Evolutionary conservation across 2,888 invertebrate species (phyloP).

Genomic region (Lagria hirta): DNA sequence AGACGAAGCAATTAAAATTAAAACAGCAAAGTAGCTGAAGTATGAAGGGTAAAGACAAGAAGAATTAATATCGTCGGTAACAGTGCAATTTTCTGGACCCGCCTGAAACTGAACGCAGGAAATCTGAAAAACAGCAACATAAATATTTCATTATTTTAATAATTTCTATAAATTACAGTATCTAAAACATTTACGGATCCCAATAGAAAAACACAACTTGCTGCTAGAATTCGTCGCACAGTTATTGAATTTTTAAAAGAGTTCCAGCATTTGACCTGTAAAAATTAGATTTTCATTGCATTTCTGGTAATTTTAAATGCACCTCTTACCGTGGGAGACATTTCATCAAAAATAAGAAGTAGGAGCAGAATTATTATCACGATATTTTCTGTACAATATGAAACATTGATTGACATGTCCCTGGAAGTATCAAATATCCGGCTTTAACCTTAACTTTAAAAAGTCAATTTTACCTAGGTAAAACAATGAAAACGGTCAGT

Average conservation of each 20-base stretch:
- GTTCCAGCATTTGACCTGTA: conserved; percentile 58
- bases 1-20: conserved; percentile 69
- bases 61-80: conserved; percentile 47
- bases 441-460: too few species aligned
- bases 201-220: conserved; percentile 60
- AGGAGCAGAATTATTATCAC: conserved; percentile 39
- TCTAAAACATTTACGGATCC: conserved; percentile 63
- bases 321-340: conserved; percentile 38
- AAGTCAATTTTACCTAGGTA: conserved; percentile 57
- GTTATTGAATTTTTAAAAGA: conserved; percentile 61
- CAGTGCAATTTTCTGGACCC: conserved; percentile 44
- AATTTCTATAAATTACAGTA: conserved; percentile 65
- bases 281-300: conserved; percentile 29
- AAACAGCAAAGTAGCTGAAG: conserved; percentile 69
- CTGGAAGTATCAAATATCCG: conserved; percentile 32
- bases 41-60: conserved; percentile 71
- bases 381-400: conserved; percentile 40
- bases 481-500: conserved; percentile 58
- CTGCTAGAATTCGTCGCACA: conserved; percentile 59
- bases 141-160: too few species aligned
- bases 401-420: conserved; percentile 39
- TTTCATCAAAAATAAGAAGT: conserved; percentile 40
- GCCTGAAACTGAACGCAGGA: conserved; percentile 43
- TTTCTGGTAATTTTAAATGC: too few species aligned
- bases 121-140: conserved; percentile 36